phyloP scores from a whole-genome alignment of 1,140 invertebrate species.

The Microplitis demolitor region DNA sequence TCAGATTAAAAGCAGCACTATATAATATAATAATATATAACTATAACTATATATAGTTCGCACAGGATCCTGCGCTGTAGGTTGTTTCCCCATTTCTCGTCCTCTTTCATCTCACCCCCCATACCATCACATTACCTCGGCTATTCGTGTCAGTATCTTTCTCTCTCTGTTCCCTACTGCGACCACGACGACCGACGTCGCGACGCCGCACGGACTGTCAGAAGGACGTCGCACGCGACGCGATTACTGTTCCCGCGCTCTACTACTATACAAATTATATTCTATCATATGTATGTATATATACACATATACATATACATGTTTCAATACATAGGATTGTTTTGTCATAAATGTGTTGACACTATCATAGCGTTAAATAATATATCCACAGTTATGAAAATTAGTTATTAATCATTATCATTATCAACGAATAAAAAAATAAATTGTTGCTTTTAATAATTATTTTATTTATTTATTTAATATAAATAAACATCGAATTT shows the following conservation, averaged over 20 bases:
- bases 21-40: not conserved
- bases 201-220: conserved; percentile 13
- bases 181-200: conserved; percentile 13
- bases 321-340: not conserved
- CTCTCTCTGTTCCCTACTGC: not conserved
- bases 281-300: not conserved
- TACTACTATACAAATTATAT: not conserved
- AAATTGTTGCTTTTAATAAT: too few species aligned
- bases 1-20: not conserved
- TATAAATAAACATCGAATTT: too few species aligned
- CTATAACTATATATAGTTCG: not conserved
- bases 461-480: too few species aligned
- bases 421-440: too few species aligned
- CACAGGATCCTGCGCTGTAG: conserved; percentile 36
- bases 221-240: conserved; percentile 14
- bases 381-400: too few species aligned
- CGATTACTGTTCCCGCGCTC: conserved; percentile 9
- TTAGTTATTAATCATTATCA: too few species aligned
- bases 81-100: conserved; percentile 22
- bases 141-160: conserved; percentile 10
- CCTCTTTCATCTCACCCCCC: conserved; percentile 21
- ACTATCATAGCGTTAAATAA: not conserved
- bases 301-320: not conserved
- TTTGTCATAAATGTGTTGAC: conserved; percentile 4
- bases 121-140: not conserved